Evolutionary conservation across 2,888 invertebrate genomes (phyloP).

Genomic region (Stramonita haemastoma): DNA sequence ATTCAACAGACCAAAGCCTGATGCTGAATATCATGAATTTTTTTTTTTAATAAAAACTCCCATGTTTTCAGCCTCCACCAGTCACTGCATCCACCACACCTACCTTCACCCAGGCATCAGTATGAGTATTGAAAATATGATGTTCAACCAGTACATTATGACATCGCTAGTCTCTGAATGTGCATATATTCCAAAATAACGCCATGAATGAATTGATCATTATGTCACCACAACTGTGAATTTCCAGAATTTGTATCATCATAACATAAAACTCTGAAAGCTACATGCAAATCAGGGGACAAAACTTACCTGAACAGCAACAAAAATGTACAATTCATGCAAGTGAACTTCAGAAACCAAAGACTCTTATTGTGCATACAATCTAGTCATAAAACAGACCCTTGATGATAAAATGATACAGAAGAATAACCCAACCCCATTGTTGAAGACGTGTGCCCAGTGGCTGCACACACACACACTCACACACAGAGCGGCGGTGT

Average conservation of each 20-base stretch:
- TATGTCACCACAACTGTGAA: not conserved
- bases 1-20: not conserved
- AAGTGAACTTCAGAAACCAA: not conserved
- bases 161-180: not conserved
- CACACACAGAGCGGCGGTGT: not conserved
- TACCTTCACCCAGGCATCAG: not conserved
- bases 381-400: not conserved
- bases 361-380: not conserved
- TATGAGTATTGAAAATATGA: conserved; percentile 34
- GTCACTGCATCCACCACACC: conserved; percentile 13
- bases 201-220: not conserved
- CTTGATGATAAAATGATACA: not conserved
- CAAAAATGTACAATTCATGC: not conserved
- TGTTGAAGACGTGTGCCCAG: conserved; percentile 5
- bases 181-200: not conserved
- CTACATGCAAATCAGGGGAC: not conserved
- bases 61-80: not conserved
- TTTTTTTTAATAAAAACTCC: not conserved
- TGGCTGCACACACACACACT: not conserved
- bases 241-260: not conserved
- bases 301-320: not conserved
- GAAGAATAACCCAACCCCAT: not conserved
- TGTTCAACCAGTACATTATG: not conserved
- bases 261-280: not conserved
- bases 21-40: not conserved